Percentiles rank a stretch among this genome's conserved stretches.
Evolutionary conservation across 1,140 invertebrate genomes (phyloP).

Genomic region (Pomacea maculata): DNA sequence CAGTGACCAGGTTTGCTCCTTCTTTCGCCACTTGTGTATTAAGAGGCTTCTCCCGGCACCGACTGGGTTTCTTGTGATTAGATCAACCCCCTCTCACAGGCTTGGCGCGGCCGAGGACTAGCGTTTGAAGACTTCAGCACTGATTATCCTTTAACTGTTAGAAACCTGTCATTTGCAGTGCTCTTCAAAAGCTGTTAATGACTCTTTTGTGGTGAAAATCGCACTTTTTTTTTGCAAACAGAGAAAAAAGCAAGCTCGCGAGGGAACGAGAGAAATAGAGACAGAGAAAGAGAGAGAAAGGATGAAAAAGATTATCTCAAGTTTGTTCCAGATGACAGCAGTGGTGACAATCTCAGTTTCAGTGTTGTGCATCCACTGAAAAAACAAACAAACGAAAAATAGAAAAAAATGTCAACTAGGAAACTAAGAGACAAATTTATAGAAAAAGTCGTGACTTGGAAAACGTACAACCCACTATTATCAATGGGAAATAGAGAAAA

Average conservation of each 20-base stretch:
- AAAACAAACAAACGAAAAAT: too few species aligned
- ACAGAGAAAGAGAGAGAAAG: not conserved
- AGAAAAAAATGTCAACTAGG: too few species aligned
- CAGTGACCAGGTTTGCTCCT: not conserved
- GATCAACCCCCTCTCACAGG: constrained; percentile 5
- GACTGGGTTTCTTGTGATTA: constrained; percentile 6
- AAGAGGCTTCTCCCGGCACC: not conserved
- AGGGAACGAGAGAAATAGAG: not conserved
- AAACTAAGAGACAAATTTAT: too few species aligned
- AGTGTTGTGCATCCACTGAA: too few species aligned
- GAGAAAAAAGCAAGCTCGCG: not conserved
- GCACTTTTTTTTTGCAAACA: not conserved
- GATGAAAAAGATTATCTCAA: too few species aligned
- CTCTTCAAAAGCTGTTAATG: constrained; percentile 5
- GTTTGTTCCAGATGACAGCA: too few species aligned
- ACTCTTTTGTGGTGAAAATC: not conserved
- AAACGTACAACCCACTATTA: too few species aligned
- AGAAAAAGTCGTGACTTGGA: too few species aligned
- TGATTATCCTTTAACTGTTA: constrained; percentile 15
- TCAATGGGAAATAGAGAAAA: too few species aligned
- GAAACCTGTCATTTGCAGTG: constrained; percentile 9
- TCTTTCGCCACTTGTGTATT: not conserved
- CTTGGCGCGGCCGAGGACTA: not conserved
- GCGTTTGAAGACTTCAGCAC: constrained; percentile 13
- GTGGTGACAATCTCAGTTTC: too few species aligned